Conservation (phyloP, 2,888 invertebrate species). For the Pherbina coryleti region DNA sequence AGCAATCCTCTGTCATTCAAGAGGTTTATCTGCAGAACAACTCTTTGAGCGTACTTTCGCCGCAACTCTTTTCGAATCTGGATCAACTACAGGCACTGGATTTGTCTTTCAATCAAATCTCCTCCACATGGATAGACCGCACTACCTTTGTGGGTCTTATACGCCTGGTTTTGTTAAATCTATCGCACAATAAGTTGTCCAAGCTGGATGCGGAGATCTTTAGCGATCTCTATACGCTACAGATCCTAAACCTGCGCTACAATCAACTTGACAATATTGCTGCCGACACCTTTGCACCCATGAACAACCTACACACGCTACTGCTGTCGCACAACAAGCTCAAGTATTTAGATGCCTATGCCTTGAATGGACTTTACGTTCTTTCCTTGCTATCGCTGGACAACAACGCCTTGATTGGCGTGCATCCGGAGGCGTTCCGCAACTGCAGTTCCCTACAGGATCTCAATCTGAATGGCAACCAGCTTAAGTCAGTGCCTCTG, state of each 20-base stretch:
- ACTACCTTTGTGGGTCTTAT: conserved; percentile 90
- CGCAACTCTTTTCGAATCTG: conserved; percentile 87
- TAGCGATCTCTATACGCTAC: conserved; percentile 86
- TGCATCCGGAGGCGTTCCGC: conserved; percentile 89
- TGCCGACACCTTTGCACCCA: conserved; percentile 88
- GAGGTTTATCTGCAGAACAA: conserved; percentile 93
- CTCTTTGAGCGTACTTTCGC: conserved; percentile 87
- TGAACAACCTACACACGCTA: conserved; percentile 92
- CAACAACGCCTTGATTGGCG: conserved; percentile 85
- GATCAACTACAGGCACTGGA: conserved; percentile 85
- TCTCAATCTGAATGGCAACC: conserved; percentile 89
- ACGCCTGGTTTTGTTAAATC: conserved; percentile 86
- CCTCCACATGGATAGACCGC: conserved; percentile 87
- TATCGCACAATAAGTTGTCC: conserved; percentile 86
- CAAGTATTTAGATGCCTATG: conserved; percentile 85
- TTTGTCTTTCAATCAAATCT: conserved; percentile 87
- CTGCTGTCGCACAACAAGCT: conserved; percentile 89
- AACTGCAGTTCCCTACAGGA: conserved; percentile 93
- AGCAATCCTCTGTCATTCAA: conserved; percentile 82
- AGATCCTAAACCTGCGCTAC: conserved; percentile 86
- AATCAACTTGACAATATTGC: conserved; percentile 87
- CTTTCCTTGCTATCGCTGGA: conserved; percentile 87
- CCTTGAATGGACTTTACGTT: conserved; percentile 89
- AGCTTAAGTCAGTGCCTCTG: conserved; percentile 82
- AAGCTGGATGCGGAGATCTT: conserved; percentile 87